Evolutionary conservation across 2,797 vertebrate species (phyloP), one percentile per base, ranked within the genome.

Genomic region (Apogon hyalosoma): DNA sequence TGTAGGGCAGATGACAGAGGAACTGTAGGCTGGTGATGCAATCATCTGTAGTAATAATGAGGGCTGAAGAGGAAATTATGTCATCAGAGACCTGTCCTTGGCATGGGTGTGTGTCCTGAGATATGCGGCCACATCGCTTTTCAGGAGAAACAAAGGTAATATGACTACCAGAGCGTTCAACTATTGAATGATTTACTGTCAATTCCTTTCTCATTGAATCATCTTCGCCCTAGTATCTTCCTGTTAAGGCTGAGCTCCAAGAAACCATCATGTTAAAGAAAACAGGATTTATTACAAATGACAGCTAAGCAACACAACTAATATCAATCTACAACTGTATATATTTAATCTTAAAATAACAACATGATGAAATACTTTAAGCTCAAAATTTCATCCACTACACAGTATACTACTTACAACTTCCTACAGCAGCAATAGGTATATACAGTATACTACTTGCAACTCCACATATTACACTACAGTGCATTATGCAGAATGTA

Each of bases 11-110:
- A 80, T 69, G 76, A 81, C 78, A 73, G 57, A 73, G 48, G 56
- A 81, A 80, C 62, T 62, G 80, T 68, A 54, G 78, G 79, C 75
- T 14, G 60, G 41, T 84, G 70, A 80, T 63, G 63, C 53, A 79
- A 82, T 85, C 79, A 63, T 56, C 40, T 62, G 38, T 38, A 65
- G 47, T 11, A 11, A 31, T 60, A 43, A 75, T 73, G 41, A 19
- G 0, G 57, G 49, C 15, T 16, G 3, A 77, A 75, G 80, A 80
- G 83, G 77, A 90, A 85, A 60, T 79, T 62, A 45, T 62, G 42
- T 84, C 80, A 81, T 43, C 19, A 28, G 24, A 46, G 41, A 50
- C 38, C 24, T 63, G 58, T 40, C 46, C 19, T 59, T 75, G 63
- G 51, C 50, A 48, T 36, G 9, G 33, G n/a, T 52, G 62, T 3